Evolutionary conservation across 2,888 invertebrate genomes (phyloP).

Genomic region (Ochropleura plecta): DNA sequence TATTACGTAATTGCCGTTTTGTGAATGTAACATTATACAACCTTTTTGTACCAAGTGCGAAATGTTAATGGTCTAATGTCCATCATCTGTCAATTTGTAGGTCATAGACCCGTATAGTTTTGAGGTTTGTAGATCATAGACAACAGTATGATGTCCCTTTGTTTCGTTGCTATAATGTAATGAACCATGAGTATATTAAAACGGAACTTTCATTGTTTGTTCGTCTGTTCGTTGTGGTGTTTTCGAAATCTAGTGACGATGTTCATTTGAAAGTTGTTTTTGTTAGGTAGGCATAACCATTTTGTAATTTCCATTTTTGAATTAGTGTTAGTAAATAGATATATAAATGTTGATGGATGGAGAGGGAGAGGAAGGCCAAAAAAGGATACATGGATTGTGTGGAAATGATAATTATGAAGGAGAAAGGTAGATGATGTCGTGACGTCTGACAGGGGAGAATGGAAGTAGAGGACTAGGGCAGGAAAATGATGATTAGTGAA

Average conservation of each 20-base stretch:
- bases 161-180: constrained; percentile 5
- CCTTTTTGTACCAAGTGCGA: constrained; percentile 22
- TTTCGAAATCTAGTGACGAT: constrained; percentile 9
- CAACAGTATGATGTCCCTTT: constrained; percentile 2
- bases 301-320: not conserved
- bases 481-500: no score
- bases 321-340: not conserved
- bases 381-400: no score
- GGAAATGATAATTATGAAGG: no score
- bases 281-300: not conserved
- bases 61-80: constrained; percentile 33
- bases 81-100: constrained; percentile 50
- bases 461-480: no score
- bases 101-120: constrained; percentile 18
- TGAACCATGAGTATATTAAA: not conserved
- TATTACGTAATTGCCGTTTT: constrained; percentile 30
- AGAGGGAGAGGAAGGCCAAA: no score
- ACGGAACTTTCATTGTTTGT: not conserved
- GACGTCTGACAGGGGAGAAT: no score
- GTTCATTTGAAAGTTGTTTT: constrained; percentile 19
- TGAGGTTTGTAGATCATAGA: constrained; percentile 38
- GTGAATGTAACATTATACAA: constrained; percentile 43
- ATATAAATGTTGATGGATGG: no score
- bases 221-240: not conserved
- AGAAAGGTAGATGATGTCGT: no score